Percentiles rank a stretch among this genome's conserved stretches.
These are phyloP conservation scores for Drosophila lacertosa DNA, from an alignment of 1,140 invertebrate species.

Conservation along the genomic window DNA sequence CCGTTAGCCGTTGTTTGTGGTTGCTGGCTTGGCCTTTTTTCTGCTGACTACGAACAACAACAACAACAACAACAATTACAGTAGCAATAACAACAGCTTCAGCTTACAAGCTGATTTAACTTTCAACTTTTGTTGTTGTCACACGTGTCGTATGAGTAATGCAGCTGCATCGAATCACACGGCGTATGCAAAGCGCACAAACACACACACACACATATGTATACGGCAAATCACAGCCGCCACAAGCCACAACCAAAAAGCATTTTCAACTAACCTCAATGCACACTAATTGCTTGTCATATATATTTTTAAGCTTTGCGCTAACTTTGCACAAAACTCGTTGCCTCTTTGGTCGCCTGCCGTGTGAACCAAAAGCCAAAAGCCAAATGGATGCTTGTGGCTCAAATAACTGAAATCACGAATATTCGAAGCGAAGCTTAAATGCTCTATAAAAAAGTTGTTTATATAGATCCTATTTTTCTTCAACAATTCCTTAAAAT, in stretches of 20 bases:
- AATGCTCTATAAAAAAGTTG: slow-evolving; percentile 37
- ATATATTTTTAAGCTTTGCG: slow-evolving; percentile 65
- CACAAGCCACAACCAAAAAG: slow-evolving; percentile 54
- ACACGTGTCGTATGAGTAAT: slow-evolving; percentile 79
- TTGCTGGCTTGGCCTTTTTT: slow-evolving; percentile 49
- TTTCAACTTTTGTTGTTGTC: slow-evolving; percentile 67
- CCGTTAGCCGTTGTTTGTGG: slow-evolving; percentile 64
- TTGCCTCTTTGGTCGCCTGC: slow-evolving; percentile 57
- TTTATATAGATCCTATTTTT: too few species aligned
- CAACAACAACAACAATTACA: slow-evolving; percentile 43
- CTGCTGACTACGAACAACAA: slow-evolving; percentile 55
- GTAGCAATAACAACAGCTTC: slow-evolving; percentile 49
- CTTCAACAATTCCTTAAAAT: too few species aligned
- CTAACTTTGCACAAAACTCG: slow-evolving; percentile 70
- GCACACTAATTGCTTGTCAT: slow-evolving; percentile 82
- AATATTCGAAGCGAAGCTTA: background rate
- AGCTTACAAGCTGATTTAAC: slow-evolving; percentile 59
- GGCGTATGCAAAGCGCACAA: slow-evolving; percentile 53
- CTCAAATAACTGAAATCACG: slow-evolving; percentile 26
- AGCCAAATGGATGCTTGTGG: slow-evolving; percentile 70
- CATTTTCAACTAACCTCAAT: slow-evolving; percentile 80
- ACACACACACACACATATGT: slow-evolving; percentile 18
- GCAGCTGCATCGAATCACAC: slow-evolving; percentile 38
- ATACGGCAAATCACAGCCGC: slow-evolving; percentile 30
- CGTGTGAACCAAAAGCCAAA: slow-evolving; percentile 78